A percentile compares a stretch with the other conserved stretches of the same genome.
These are phyloP conservation scores for Poecilus cupreus DNA, from an alignment of 2,888 invertebrate species.

Conservation along the genomic window DNA sequence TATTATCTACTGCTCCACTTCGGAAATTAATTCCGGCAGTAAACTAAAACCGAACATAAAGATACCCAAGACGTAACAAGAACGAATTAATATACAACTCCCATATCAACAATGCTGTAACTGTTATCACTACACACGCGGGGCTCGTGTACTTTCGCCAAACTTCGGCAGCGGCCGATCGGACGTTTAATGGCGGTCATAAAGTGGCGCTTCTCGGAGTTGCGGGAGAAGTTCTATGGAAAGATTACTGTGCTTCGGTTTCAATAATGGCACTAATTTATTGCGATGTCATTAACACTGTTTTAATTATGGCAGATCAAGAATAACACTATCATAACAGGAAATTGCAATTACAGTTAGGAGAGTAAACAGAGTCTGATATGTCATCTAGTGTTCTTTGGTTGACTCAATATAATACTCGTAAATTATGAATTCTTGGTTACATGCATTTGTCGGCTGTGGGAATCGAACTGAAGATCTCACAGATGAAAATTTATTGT, in stretches of 20 bases:
- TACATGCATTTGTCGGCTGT: too few relatives aligned
- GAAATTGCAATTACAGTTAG: neutral
- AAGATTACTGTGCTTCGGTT: slow-evolving; percentile 25
- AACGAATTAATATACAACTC: slow-evolving; percentile 58
- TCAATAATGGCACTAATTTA: neutral
- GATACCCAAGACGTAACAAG: slow-evolving; percentile 43
- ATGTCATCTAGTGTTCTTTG: too few relatives aligned
- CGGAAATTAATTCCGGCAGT: slow-evolving; percentile 45
- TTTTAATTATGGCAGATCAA: slow-evolving; percentile 5
- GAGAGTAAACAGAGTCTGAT: too few relatives aligned
- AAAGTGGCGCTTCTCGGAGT: neutral
- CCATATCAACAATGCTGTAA: slow-evolving; percentile 56
- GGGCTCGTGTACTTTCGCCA: slow-evolving; percentile 23
- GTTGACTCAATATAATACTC: too few relatives aligned
- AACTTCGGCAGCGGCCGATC: slow-evolving; percentile 32
- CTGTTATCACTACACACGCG: slow-evolving; percentile 49
- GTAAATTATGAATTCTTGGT: too few relatives aligned
- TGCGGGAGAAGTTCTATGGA: slow-evolving; percentile 18
- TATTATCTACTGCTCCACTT: slow-evolving; percentile 24
- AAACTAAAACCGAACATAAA: slow-evolving; percentile 42
- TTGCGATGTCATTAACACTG: neutral
- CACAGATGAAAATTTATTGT: too few relatives aligned
- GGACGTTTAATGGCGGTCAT: slow-evolving; percentile 28
- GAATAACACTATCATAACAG: neutral
- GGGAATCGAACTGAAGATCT: too few relatives aligned